These are phyloP conservation scores for Aquatica leii DNA, from an alignment of 2,888 invertebrate genomes.

Conservation along the genomic window DNA sequence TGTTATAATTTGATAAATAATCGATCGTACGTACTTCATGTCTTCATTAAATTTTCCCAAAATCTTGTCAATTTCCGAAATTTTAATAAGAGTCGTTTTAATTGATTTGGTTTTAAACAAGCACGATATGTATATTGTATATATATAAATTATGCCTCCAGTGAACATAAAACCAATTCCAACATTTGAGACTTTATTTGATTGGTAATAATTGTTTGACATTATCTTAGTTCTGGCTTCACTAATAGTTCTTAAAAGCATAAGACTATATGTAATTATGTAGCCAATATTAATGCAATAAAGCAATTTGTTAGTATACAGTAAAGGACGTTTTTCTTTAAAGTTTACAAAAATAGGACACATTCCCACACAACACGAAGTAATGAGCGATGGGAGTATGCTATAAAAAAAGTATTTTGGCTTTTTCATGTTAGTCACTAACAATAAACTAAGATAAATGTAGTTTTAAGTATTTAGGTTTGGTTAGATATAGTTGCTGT, in stretches of 20 bases:
- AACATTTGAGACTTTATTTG: constrained; percentile 21
- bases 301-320: constrained; percentile 21
- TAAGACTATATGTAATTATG: neutral
- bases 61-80: constrained; percentile 14
- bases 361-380: constrained; percentile 17
- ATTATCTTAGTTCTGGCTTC: constrained; percentile 13
- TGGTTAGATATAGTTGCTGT: too few relatives aligned
- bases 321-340: neutral
- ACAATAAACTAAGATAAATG: too few relatives aligned
- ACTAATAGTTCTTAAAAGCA: constrained; percentile 12
- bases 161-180: constrained; percentile 21
- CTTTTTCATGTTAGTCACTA: constrained; percentile 6
- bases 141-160: constrained; percentile 16
- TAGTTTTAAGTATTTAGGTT: too few relatives aligned
- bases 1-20: constrained; percentile 23
- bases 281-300: constrained; percentile 13
- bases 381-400: constrained; percentile 13
- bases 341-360: constrained; percentile 19
- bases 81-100: constrained; percentile 14
- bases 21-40: constrained; percentile 16
- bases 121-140: constrained; percentile 16
- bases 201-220: constrained; percentile 21
- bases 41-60: constrained; percentile 15
- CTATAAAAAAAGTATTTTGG: constrained; percentile 17
- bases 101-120: constrained; percentile 20